Base-by-base conservation (phyloP, 2,888 invertebrate species). In the Eupithecia centaureata region DNA sequence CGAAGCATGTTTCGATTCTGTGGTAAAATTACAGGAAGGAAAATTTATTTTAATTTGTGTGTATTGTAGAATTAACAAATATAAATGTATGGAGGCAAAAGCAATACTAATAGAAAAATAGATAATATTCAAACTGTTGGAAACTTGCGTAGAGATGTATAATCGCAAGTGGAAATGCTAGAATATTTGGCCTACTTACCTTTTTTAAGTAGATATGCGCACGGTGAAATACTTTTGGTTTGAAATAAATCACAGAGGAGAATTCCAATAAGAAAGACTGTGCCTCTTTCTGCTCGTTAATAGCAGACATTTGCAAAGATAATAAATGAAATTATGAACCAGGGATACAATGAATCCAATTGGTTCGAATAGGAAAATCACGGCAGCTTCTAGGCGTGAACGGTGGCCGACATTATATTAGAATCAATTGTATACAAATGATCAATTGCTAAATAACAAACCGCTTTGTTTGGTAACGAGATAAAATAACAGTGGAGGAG, bases 391-490 rank as follows among this genome's bases (percentile, higher is more conserved):
- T 47, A 22, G 47, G 47, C 3, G 47, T 47, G 18, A 22, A 47
- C 47, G 22, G 12, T 42, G 42, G 8, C 74, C 82, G 78, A 76
- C 81, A 82, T 82, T 86, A 81, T 82, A 82, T 84, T 65, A 61
- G 63, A 71, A 72, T 60, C 71, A 71, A 72, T 71, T 75, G 73
- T 71, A 71, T 70, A 66, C 71, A 59, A 72, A 74, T 74, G 73
- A 74, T 80, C 75, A 77, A 78, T 78, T 73, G 73, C 74, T 70
- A 77, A 75, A 69, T 67, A 74, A 72, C 68, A 62, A 74, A 65
- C 63, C 68, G 71, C 67, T 66, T 66, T 71, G 70, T 69, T 67
- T 62, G 10, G 18, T 27, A n/a, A 33, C 59, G 22, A 61, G 12
- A 62, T 58, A 30, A 63, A 56, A 60, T 54, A 63, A 22, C 32